These are phyloP conservation scores for Elachura formosa DNA, from an alignment of 2,113 vertebrate genomes.

Conservation along the genomic window DNA sequence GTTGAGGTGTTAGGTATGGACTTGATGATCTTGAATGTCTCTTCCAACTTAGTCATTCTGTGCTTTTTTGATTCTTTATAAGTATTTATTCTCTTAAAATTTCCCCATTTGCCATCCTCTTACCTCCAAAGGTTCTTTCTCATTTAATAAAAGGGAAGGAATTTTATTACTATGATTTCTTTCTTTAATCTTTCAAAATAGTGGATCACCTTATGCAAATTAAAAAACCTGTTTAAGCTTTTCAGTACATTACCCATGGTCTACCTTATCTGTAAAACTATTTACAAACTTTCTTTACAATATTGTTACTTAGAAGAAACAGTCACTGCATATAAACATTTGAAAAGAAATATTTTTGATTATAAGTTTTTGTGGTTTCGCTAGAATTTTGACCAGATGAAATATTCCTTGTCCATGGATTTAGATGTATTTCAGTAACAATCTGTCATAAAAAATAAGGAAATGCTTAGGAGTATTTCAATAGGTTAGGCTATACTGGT, in stretches of 20 bases:
- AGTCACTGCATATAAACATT: fast-evolving
- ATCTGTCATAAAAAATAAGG: background rate
- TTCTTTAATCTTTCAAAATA: background rate
- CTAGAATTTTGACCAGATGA: background rate
- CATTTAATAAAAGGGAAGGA: background rate
- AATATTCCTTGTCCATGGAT: background rate
- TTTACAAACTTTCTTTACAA: background rate
- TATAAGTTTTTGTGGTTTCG: background rate
- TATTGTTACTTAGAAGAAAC: background rate
- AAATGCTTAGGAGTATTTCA: background rate
- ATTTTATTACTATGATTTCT: background rate
- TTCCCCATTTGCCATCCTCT: background rate
- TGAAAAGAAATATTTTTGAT: background rate
- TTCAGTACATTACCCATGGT: background rate
- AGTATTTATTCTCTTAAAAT: background rate
- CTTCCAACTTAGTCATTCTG: background rate
- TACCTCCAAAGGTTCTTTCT: background rate
- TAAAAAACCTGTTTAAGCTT: background rate
- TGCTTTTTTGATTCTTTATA: background rate
- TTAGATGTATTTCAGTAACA: background rate
- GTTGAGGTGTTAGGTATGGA: background rate
- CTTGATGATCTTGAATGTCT: background rate
- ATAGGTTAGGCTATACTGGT: background rate
- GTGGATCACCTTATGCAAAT: background rate
- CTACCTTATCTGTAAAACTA: background rate